These are phyloP conservation scores for Philaethria dido DNA, from an alignment of 2,888 invertebrate genomes.

Conservation along the genomic window DNA sequence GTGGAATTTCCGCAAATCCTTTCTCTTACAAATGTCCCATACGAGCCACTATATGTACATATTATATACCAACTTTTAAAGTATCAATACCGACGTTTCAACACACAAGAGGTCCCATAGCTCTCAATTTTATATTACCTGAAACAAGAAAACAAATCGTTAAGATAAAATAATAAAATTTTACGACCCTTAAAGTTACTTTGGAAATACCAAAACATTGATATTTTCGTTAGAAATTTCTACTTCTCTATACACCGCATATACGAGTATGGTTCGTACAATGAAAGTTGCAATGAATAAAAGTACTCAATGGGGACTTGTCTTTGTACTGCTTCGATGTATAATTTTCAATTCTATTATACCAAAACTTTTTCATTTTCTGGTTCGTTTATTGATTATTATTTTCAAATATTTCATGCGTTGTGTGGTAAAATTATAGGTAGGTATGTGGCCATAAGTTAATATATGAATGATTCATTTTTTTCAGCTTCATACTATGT, in stretches of 20 bases:
- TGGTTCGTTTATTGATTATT: not conserved
- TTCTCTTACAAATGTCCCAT: no score
- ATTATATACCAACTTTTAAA: not conserved
- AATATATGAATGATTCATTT: no score
- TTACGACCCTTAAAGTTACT: no score
- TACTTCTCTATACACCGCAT: not conserved
- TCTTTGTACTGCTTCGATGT: not conserved
- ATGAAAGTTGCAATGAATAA: constrained; percentile 18
- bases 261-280: constrained; percentile 5
- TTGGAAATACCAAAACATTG: constrained; percentile 8
- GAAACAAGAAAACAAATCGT: constrained; percentile 29
- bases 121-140: constrained; percentile 17
- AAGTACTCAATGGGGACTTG: constrained; percentile 7
- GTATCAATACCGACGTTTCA: not conserved
- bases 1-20: no score
- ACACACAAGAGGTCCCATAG: constrained; percentile 3
- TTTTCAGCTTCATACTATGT: no score
- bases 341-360: constrained; percentile 1
- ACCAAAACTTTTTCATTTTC: not conserved
- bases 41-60: not conserved
- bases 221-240: constrained; percentile 4
- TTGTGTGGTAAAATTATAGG: no score
- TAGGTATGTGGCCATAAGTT: no score
- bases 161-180: constrained; percentile 25
- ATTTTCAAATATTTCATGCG: no score